phyloP scores from a whole-genome alignment of 2,113 vertebrate species.

The Forbesichthys papilliferus region DNA sequence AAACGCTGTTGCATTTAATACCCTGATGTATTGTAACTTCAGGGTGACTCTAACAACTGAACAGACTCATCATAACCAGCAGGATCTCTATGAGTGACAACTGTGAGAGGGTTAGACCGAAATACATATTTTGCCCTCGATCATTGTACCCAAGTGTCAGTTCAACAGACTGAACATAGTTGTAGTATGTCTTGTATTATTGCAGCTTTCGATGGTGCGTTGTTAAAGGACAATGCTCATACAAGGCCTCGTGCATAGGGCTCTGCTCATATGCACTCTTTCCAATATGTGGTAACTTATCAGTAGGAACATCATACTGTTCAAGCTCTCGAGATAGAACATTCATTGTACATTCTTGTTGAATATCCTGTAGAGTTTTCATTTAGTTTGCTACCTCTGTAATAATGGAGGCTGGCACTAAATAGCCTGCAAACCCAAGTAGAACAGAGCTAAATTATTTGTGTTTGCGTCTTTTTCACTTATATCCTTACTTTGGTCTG shows the following conservation, averaged over 20 bases:
- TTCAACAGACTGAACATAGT: not conserved
- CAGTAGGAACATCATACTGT: constrained; percentile 17
- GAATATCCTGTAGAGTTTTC: constrained; percentile 12
- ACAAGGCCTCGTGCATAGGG: constrained; percentile 8
- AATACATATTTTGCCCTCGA: constrained; percentile 5
- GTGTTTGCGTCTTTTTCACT: too few species aligned
- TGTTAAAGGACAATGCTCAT: constrained; percentile 18
- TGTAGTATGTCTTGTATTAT: constrained; percentile 5
- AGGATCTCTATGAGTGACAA: constrained; percentile 27
- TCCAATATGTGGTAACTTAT: constrained; percentile 8
- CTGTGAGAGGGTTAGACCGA: constrained; percentile 17
- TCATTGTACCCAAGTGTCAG: not conserved
- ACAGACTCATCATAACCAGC: constrained; percentile 6
- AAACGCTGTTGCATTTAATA: constrained; percentile 35
- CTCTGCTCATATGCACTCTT: constrained; percentile 25
- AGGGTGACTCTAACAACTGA: constrained; percentile 19
- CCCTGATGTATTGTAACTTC: constrained; percentile 27
- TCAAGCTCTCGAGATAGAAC: constrained; percentile 20
- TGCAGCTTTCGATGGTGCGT: constrained; percentile 16
- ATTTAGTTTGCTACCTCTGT: not conserved
- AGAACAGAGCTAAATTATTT: too few species aligned
- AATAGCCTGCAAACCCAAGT: too few species aligned
- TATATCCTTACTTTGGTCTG: constrained; percentile 7
- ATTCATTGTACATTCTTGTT: constrained; percentile 19
- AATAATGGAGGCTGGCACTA: not conserved